A percentile compares a stretch with the other conserved stretches of the same genome.
These are phyloP conservation scores for Lytechinus pictus DNA, from an alignment of 35 echinoderm and acorn worm species.

Conservation along the genomic window DNA sequence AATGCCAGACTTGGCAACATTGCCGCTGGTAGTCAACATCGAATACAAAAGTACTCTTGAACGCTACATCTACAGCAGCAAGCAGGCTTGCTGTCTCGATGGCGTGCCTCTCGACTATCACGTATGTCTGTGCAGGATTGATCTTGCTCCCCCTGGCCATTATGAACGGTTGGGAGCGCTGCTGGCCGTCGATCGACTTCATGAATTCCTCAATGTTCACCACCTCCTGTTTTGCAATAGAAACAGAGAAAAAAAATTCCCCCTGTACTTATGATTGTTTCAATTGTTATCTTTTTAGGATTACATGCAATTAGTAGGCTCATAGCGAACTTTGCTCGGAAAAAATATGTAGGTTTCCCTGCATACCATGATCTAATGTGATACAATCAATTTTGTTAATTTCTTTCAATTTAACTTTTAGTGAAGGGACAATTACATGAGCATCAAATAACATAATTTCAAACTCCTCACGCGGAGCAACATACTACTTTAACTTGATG, in stretches of 20 bases:
- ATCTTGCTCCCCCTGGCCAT: conserved; percentile 8
- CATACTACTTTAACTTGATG: background rate
- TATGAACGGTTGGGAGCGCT: conserved; percentile 12
- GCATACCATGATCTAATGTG: background rate
- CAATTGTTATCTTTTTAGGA: background rate
- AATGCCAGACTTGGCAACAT: conserved; percentile 6
- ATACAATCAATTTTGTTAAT: background rate
- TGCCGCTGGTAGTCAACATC: conserved; percentile 10
- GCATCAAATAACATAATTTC: background rate
- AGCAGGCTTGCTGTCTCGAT: background rate
- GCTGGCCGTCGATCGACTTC: background rate
- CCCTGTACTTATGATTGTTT: background rate
- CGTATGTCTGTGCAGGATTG: background rate
- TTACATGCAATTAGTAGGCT: background rate
- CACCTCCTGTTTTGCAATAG: background rate
- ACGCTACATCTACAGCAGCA: background rate
- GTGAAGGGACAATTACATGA: background rate
- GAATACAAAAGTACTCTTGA: background rate
- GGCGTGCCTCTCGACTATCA: background rate
- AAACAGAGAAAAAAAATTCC: background rate
- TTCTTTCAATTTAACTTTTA: background rate
- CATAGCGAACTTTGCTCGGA: background rate
- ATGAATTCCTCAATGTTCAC: conserved; percentile 26
- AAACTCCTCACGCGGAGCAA: background rate
- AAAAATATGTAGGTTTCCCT: background rate